Base-by-base conservation (phyloP, 1,140 invertebrate species). In the Camponotus vicinus region DNA sequence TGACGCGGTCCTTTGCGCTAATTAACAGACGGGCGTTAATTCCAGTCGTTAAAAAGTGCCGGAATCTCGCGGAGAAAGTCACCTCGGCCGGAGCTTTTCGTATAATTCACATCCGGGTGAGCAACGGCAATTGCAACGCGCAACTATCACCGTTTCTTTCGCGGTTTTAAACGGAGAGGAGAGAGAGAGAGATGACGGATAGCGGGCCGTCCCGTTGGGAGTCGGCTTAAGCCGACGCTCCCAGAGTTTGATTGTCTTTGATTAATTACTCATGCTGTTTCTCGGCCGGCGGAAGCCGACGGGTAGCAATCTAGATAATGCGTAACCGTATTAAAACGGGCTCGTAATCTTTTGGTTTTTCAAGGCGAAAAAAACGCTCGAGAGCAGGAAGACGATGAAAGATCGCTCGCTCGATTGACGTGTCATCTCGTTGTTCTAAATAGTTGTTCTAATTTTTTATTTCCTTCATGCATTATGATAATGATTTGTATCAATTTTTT, bases 161-260 rank as follows among this genome's bases (percentile, higher is more conserved):
- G 27, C 45, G 61, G 59, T 91, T 91, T 88, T 80, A 89, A 90
- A 45, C 86, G 78, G 55, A 49, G 55, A 49, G 75, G 75, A 61
- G 78, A 88, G 70, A 61, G 78, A 88, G 70, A 52, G 69, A 91
- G 91, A 93, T 92, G 91, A 91, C 90, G 88, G 89, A 92, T 92
- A 91, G 85, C 71, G 88, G 85, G 80, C 75, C 89, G 91, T 92
- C 86, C 73, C 89, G 91, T 95, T 95, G 92, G 89, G 93, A 94
- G 93, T 94, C 78, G 64, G 86, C 66, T 71, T 34, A 66, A 90
- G 76, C 45, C 75, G 78, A 88, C 88, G 92, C 93, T 95, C 94
- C 94, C 95, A 94, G 92, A 93, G 89, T 95, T 94, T 95, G 94
- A 95, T 94, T 95, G 94, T 95, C 93, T 94, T 93, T 95, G 94